phyloP scores from a whole-genome alignment of 1,140 invertebrate genomes.

The Pogonomyrmex barbatus region DNA sequence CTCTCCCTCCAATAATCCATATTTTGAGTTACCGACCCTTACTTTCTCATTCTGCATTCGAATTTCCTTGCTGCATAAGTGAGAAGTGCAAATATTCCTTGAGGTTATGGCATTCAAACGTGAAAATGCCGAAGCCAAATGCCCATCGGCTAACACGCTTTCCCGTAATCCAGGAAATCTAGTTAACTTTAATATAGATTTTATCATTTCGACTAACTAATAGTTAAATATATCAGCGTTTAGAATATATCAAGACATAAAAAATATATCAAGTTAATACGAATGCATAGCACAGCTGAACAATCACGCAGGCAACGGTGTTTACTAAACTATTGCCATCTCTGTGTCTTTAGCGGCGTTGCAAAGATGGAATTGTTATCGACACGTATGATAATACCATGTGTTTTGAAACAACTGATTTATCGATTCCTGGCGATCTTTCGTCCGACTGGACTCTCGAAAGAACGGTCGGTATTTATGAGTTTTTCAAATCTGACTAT shows the following conservation, averaged over 20 bases:
- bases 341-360: background rate
- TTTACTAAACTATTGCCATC: conserved; percentile 24
- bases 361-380: background rate
- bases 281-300: background rate
- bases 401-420: background rate
- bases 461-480: background rate
- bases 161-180: background rate
- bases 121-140: background rate
- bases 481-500: background rate
- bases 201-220: conserved; percentile 29
- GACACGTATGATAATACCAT: background rate
- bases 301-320: background rate
- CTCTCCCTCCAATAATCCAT: conserved; percentile 88
- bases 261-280: no score
- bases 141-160: background rate
- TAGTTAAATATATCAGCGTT: background rate
- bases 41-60: conserved; percentile 86
- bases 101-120: conserved; percentile 40
- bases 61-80: conserved; percentile 86
- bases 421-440: conserved; percentile 36
- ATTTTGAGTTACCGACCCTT: conserved; percentile 89
- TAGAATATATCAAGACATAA: background rate
- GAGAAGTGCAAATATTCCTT: conserved; percentile 81
- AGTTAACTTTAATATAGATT: background rate
- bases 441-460: background rate